Evolutionary conservation across 2,888 invertebrate species (phyloP).

Genomic region (Apocheima hispidaria): DNA sequence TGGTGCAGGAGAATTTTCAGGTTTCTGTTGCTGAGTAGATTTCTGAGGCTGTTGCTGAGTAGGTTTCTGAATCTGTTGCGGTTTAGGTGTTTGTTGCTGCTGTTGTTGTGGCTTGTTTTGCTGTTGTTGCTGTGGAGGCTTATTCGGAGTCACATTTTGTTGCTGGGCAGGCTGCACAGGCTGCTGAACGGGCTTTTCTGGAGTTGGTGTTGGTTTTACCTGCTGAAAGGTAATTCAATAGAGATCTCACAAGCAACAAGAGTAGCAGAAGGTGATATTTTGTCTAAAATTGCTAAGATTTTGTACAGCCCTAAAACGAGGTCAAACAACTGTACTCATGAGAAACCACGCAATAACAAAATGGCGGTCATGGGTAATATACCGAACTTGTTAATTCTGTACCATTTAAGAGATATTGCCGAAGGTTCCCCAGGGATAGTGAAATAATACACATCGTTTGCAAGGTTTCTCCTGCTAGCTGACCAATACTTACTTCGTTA

Average conservation of each 20-base stretch:
- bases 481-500: conserved; percentile 61
- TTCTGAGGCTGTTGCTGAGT: conserved; percentile 42
- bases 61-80: conserved; percentile 45
- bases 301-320: background rate
- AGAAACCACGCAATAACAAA: conserved; percentile 44
- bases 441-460: background rate
- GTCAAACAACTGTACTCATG: conserved; percentile 19
- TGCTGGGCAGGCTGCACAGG: conserved; percentile 40
- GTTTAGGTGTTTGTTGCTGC: conserved; percentile 43
- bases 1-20: conserved; percentile 15
- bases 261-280: background rate
- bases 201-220: conserved; percentile 38
- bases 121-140: conserved; percentile 43
- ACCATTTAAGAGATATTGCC: background rate
- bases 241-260: background rate
- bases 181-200: conserved; percentile 48
- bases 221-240: conserved; percentile 30
- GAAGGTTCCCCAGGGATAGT: background rate
- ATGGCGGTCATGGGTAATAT: conserved; percentile 43
- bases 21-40: conserved; percentile 46
- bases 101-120: conserved; percentile 44
- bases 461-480: background rate
- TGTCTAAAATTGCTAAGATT: background rate
- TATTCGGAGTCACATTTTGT: conserved; percentile 44
- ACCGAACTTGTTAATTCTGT: background rate